phyloP scores from a whole-genome alignment of 2,797 vertebrate genomes.

The Arremon aurantiirostris region DNA sequence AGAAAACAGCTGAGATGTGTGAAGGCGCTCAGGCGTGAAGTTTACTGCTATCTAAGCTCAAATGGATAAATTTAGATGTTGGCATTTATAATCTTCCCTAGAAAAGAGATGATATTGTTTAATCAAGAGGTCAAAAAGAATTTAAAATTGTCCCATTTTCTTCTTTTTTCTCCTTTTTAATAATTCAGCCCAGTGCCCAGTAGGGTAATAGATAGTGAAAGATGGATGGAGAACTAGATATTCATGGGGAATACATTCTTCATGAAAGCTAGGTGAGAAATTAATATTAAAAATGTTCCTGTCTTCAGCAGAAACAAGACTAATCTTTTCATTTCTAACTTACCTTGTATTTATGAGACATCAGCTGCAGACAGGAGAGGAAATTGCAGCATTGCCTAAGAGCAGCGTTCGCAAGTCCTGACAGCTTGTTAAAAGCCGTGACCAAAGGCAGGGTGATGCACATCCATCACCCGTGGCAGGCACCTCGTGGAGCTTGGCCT shows the following conservation, averaged over 20 bases:
- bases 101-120: conserved; percentile 3
- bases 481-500: not conserved
- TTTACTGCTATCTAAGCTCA: not conserved
- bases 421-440: conserved; percentile 25
- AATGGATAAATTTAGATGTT: not conserved
- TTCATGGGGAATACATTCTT: not conserved
- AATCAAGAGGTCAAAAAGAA: conserved; percentile 21
- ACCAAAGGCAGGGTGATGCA: not conserved
- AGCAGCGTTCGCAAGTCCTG: not conserved
- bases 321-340: conserved; percentile 22
- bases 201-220: not conserved
- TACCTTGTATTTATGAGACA: conserved; percentile 42
- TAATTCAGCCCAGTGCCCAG: not conserved
- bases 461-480: not conserved
- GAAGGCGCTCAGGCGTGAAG: not conserved
- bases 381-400: conserved; percentile 8
- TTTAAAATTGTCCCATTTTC: not conserved
- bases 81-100: not conserved
- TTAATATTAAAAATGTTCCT: conserved; percentile 28
- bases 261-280: not conserved
- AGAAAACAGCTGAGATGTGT: not conserved
- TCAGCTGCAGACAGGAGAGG: conserved; percentile 17
- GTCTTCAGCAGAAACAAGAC: conserved; percentile 12
- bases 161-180: not conserved
- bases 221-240: not conserved